These are phyloP conservation scores for Cheilinus undulatus DNA, from an alignment of 2,113 vertebrate genomes.

Conservation along the genomic window DNA sequence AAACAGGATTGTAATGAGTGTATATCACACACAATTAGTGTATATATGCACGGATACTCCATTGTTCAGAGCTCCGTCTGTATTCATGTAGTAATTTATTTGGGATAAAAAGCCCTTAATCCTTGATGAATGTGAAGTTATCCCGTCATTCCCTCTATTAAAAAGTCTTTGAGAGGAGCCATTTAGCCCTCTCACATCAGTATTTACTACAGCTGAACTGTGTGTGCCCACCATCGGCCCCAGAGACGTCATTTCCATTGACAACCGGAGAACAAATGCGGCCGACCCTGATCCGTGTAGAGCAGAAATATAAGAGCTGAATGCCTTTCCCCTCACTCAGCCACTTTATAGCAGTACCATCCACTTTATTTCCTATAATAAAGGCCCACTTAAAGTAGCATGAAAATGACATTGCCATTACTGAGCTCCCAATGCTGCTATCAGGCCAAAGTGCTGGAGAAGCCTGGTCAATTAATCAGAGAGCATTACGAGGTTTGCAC, in stretches of 20 bases:
- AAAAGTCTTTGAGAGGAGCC: slow-evolving; percentile 23
- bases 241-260: slow-evolving; percentile 19
- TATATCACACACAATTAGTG: no score
- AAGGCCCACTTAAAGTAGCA: slow-evolving; percentile 72
- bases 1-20: no score
- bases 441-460: slow-evolving; percentile 69
- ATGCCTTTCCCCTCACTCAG: slow-evolving; percentile 46
- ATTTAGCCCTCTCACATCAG: slow-evolving; percentile 23
- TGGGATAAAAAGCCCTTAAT: not conserved
- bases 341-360: slow-evolving; percentile 53
- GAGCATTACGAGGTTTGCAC: slow-evolving; percentile 59
- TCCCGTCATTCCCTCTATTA: slow-evolving; percentile 19
- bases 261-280: slow-evolving; percentile 28
- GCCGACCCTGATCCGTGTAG: slow-evolving; percentile 15
- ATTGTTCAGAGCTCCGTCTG: not conserved
- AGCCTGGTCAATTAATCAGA: slow-evolving; percentile 70
- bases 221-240: slow-evolving; percentile 5
- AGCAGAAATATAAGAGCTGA: slow-evolving; percentile 27
- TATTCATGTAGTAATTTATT: not conserved
- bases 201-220: slow-evolving; percentile 11
- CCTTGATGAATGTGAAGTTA: slow-evolving; percentile 4
- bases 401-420: slow-evolving; percentile 74
- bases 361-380: slow-evolving; percentile 73
- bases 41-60: no score
- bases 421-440: slow-evolving; percentile 63